phyloP scores from a whole-genome alignment of 1,140 invertebrate species.

The Euwallacea fornicatus region DNA sequence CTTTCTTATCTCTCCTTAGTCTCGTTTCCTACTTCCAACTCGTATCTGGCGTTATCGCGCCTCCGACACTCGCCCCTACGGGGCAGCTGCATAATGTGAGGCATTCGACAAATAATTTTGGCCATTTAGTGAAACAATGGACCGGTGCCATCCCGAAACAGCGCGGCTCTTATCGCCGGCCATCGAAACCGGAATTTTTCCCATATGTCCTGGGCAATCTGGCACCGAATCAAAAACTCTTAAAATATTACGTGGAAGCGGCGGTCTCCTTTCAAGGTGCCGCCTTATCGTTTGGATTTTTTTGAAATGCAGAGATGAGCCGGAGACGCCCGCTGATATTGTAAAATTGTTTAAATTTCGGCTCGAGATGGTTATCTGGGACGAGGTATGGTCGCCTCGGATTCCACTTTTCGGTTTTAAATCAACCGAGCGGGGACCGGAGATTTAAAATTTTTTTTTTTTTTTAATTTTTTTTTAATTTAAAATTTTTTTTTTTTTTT shows the following conservation, averaged over 20 bases:
- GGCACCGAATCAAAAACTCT: constrained; percentile 33
- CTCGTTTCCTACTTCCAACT: constrained; percentile 51
- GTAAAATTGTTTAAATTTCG: constrained; percentile 40
- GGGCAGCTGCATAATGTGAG: constrained; percentile 10
- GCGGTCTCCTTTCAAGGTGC: constrained; percentile 33
- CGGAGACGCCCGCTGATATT: constrained; percentile 32
- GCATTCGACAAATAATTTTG: neutral
- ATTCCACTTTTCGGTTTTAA: constrained; percentile 39
- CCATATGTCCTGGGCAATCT: constrained; percentile 36
- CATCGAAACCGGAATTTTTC: constrained; percentile 30
- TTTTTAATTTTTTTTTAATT: no score
- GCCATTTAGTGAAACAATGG: constrained; percentile 4
- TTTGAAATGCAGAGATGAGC: constrained; percentile 26
- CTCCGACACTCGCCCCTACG: constrained; percentile 1
- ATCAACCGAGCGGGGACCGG: constrained; percentile 25
- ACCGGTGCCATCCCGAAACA: neutral
- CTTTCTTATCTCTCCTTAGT: constrained; percentile 50
- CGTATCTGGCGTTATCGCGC: constrained; percentile 36
- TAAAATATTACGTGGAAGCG: constrained; percentile 36
- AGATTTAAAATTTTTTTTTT: no score
- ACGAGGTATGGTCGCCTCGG: constrained; percentile 30
- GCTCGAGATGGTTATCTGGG: constrained; percentile 25
- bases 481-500: no score
- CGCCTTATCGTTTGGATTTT: constrained; percentile 33
- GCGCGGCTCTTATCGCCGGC: constrained; percentile 2